phyloP scores from a whole-genome alignment of 2,888 invertebrate genomes.

The Lasioglossum figueresi region DNA sequence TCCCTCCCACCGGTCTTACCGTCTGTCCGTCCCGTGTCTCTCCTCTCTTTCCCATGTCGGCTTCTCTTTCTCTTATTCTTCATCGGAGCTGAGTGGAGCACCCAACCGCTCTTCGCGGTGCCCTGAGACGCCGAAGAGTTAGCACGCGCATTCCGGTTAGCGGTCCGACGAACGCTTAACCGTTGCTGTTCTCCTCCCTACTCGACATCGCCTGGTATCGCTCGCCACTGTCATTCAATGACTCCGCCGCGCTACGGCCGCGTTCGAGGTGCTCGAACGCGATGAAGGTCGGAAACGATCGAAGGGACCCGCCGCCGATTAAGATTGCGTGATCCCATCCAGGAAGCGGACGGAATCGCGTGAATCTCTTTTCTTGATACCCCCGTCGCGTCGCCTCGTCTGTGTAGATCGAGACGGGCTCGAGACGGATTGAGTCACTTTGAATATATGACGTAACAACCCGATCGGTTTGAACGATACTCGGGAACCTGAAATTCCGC shows the following conservation, averaged over 20 bases:
- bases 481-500: not conserved
- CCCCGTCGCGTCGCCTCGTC: not conserved
- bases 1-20: constrained; percentile 11
- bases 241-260: not conserved
- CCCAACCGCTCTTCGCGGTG: constrained; percentile 66
- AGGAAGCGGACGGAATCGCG: constrained; percentile 19
- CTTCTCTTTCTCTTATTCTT: constrained; percentile 54
- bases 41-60: constrained; percentile 21
- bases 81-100: constrained; percentile 57
- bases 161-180: constrained; percentile 68
- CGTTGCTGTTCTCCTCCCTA: constrained; percentile 47
- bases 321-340: constrained; percentile 12
- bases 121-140: constrained; percentile 64
- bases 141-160: constrained; percentile 74
- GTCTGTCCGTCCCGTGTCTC: constrained; percentile 11
- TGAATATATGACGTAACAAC: constrained; percentile 17
- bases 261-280: not conserved
- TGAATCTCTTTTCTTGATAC: constrained; percentile 6
- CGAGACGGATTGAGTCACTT: constrained; percentile 23
- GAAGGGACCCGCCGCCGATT: not conserved
- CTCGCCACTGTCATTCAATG: constrained; percentile 16
- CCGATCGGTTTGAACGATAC: not conserved
- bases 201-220: constrained; percentile 42
- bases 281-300: constrained; percentile 6
- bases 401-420: not conserved